Base-by-base conservation (phyloP, 2,113 vertebrate genomes). In the Rattus rattus region DNA sequence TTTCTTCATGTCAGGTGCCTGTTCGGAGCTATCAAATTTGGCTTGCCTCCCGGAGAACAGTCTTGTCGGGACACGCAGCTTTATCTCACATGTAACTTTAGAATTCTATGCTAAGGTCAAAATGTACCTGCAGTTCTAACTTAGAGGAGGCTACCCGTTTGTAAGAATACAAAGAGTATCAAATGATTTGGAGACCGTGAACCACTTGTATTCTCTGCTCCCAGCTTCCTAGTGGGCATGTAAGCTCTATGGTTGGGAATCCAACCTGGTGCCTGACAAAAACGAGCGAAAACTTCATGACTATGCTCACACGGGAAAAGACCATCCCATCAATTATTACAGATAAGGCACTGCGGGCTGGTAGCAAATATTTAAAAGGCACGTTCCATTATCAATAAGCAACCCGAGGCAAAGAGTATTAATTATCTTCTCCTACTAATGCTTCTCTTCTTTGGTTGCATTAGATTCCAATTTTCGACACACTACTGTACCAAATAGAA, bases 51-150 rank as follows among this genome's bases (percentile, higher is more conserved):
- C 20, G 30, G 69, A 69, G 89, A 22, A 80, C 11, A 70, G 7
- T 97, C 94, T 90, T 97, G 88, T 94, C 92, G 59, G 76, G 96
- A 95, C 92, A 95, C 73, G 91, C n/a, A 61, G 43, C 14, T 86
- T 83, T 92, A 94, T 94, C 93, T 93, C 33, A 22, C 79, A 65
- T 90, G 95, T 94, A 70, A 89, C 67, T 97, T 90, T 30, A 91
- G 79, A 77, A 87, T 65, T 90, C 43, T 69, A 88, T 36, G n/a
- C 16, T 87, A 93, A 96, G 91, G 91, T 96, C 96, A 92, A 67
- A 95, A 94, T 96, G 92, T 94, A 95, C 92, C 69, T 90, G 47
- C 84, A 83, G 94, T 90, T 96, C 88, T 77, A 91, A 91, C 69
- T 97, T 87, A 95, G 88, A 91, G 72, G 93, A 95, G 83, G 43